Conservation (phyloP, 2,797 vertebrate species). For the Pantherophis alleghaniensis region DNA sequence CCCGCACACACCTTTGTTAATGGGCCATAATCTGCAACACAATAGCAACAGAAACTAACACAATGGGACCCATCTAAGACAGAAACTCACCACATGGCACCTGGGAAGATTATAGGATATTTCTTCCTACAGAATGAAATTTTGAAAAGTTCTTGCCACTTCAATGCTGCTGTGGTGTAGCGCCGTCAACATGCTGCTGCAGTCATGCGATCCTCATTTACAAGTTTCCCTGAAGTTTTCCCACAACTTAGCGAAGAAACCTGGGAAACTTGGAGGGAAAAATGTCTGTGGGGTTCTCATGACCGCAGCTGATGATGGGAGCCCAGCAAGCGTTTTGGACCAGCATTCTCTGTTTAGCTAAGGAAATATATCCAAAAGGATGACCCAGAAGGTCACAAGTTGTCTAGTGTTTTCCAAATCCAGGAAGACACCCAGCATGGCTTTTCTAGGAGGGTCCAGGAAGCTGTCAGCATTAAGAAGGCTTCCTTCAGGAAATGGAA, state of each 20-base stretch:
- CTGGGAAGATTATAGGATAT: too few relatives aligned
- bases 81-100: too few relatives aligned
- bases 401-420: neutral
- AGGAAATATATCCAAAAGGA: neutral
- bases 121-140: neutral
- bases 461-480: neutral
- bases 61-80: too few relatives aligned
- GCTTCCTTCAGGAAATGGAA: neutral
- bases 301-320: neutral
- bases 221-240: neutral
- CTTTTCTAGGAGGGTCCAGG: neutral
- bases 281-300: neutral
- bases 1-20: too few relatives aligned
- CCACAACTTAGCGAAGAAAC: neutral
- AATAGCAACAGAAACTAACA: too few relatives aligned
- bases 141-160: neutral
- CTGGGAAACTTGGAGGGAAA: neutral
- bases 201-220: neutral
- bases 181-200: neutral
- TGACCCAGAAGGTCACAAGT: neutral
- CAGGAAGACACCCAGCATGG: neutral
- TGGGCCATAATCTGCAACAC: too few relatives aligned
- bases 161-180: neutral
- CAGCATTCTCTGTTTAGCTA: neutral
- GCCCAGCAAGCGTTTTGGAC: neutral